Conservation (phyloP, 2,113 vertebrate genomes). For the Psittacula cyanocephala region DNA sequence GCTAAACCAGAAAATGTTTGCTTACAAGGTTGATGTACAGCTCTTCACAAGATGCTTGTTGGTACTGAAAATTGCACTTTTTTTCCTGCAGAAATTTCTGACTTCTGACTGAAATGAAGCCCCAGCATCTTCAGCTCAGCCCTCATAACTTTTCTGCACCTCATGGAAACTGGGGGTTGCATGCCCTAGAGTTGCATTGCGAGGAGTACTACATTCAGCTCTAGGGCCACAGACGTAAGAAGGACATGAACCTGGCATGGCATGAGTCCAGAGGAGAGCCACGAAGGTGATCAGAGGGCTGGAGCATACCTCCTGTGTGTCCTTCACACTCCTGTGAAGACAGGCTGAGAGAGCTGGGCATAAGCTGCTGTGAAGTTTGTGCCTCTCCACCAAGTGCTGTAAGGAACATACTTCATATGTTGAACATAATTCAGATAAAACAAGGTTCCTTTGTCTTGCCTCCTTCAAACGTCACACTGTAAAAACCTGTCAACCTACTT, state of each 20-base stretch:
- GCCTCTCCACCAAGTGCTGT: background rate
- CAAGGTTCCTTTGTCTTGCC: background rate
- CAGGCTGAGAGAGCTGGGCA: background rate
- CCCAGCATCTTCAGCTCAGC: background rate
- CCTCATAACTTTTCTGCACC: background rate
- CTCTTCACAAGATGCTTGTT: background rate
- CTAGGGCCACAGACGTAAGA: background rate
- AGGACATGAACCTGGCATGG: too few species aligned
- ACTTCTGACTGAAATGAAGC: background rate
- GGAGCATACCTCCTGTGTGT: too few species aligned
- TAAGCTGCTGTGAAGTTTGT: background rate
- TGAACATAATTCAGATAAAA: background rate
- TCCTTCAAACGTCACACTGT: background rate
- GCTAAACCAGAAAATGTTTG: background rate
- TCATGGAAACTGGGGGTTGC: rapidly evolving
- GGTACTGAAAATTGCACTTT: background rate
- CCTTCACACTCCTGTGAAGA: too few species aligned
- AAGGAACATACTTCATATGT: background rate
- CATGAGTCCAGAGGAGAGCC: too few species aligned
- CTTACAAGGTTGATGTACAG: background rate
- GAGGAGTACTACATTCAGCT: background rate
- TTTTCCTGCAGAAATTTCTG: background rate
- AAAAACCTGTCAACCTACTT: background rate
- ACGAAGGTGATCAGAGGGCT: too few species aligned
- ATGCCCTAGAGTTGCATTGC: background rate